Evolutionary conservation across 2,113 vertebrate species (phyloP), one percentile per base, ranked within the genome.

Genomic region (Planiliza haematocheilus): DNA sequence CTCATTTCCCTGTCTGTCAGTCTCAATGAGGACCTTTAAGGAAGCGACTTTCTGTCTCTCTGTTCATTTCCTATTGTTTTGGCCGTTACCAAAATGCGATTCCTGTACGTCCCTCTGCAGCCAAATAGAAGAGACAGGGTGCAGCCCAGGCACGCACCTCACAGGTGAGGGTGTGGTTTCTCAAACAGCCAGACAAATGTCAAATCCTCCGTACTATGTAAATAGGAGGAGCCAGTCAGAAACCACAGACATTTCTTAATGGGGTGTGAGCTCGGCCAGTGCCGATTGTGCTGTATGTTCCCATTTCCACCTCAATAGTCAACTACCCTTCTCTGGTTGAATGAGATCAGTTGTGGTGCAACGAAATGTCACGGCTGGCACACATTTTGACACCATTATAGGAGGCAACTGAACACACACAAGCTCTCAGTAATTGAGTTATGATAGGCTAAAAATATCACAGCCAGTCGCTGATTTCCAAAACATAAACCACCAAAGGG

Each of bases 111-210:
- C n/a, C 34, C 18, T 10, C 2, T 3, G 13, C 16, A 8, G n/a
- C n/a, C 21, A 4, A 1, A 7, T 7, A 8, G 16, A 20, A 57
- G 24, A n/a, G 61, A 11, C 7, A 1, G 20, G 36, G 60, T 68
- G 75, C 36, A 18, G 55, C 12, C 18, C 14, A 38, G n/a, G 36
- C 13, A 8, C 6, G 10, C 4, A 30, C 24, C 66, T 7, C 49
- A 57, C 83, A 90, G 87, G 89, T 90, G 73, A 87, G 75, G 88
- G 81, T 83, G 88, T 85, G 86, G 81, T 72, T 60, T 14, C 7
- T 34, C 21, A 16, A 1, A 30, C 24, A 64, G 36, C 16, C 6
- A 16, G 2, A 13, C 13, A 21, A 14, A 1, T 18, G 20, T 42
- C 9, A 37, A 59, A 63, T 4, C 30, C 49, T 50, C 30, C 50